Conservation (phyloP, 2,797 vertebrate genomes). For the Peromyscus attwateri region DNA sequence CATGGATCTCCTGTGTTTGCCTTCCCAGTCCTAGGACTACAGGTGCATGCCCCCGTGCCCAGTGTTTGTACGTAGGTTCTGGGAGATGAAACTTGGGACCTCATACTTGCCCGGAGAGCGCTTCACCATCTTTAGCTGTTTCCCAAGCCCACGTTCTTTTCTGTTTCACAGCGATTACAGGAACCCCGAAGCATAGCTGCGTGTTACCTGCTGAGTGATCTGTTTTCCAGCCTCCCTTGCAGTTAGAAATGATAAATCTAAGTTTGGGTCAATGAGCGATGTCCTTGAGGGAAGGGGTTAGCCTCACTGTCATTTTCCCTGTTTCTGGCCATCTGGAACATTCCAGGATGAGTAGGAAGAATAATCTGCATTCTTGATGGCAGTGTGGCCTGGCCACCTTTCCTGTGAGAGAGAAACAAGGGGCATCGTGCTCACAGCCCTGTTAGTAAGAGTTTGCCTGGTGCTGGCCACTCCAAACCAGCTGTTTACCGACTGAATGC, state of each 20-base stretch:
- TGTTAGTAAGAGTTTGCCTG: conserved; percentile 31
- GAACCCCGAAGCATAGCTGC: background rate
- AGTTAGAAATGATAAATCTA: background rate
- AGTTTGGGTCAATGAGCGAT: background rate
- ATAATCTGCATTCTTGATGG: background rate
- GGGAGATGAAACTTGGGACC: background rate
- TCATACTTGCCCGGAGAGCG: background rate
- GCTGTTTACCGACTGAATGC: conserved; percentile 10
- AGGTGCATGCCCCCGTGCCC: background rate
- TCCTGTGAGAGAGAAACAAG: background rate
- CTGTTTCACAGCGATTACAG: conserved; percentile 16
- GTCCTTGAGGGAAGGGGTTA: background rate
- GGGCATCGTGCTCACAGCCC: background rate
- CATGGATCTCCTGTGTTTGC: background rate
- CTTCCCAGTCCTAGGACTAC: background rate
- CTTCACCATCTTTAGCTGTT: background rate
- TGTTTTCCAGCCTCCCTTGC: background rate
- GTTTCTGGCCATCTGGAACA: background rate
- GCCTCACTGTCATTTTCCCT: background rate
- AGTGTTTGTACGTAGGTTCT: background rate
- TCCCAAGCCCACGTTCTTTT: background rate
- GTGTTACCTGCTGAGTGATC: background rate
- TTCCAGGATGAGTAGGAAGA: background rate
- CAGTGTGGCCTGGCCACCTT: background rate
- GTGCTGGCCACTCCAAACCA: background rate